Base-by-base conservation (phyloP, 2,888 invertebrate species). In the Neocrepidodera transversa region DNA sequence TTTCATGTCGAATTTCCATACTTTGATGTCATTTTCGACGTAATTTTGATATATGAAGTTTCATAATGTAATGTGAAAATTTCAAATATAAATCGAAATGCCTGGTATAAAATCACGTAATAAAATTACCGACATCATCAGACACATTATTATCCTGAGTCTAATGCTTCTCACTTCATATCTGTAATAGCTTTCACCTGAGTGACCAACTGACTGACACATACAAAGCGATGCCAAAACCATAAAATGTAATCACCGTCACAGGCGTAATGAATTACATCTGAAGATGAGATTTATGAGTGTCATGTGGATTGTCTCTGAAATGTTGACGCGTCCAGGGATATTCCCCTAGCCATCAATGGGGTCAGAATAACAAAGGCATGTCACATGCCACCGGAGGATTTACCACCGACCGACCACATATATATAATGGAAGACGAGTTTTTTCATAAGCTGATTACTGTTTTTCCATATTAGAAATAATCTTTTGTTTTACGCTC, bases 211-310 rank as follows among this genome's bases (percentile, higher is more conserved):
- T 48, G 32, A 32, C 8, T 48, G 30, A 30, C 40, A 14, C 23
- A 14, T 18, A 23, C 36, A 50, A 51, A 51, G 17, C 51, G 10
- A 28, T 51, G 51, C 40, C 51, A 51, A 51, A 51, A 51, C 40
- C 51, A 51, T 51, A 42, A 51, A 51, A 51, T 51, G n/a, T 51
- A 51, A 51, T 51, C 40, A 51, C 40, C 40, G 51, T 51, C 40
- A 40, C 26, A 28, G 51, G 38, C 40, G 18, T 51, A 40, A 51
- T 51, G 51, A 51, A 51, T 51, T 51, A 40, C 40, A 51, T 26
- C 40, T 40, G 28, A 40, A 42, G 16, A 51, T 38, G 38, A 26
- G 36, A 51, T 38, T 51, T 51, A 51, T 51, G 50, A 38, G 23
- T 36, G 50, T 51, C 38, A 35, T 38, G 23, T 16, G 26, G 38